Base-by-base conservation (phyloP, 2,888 invertebrate genomes). In the Oeneis ivallda region DNA sequence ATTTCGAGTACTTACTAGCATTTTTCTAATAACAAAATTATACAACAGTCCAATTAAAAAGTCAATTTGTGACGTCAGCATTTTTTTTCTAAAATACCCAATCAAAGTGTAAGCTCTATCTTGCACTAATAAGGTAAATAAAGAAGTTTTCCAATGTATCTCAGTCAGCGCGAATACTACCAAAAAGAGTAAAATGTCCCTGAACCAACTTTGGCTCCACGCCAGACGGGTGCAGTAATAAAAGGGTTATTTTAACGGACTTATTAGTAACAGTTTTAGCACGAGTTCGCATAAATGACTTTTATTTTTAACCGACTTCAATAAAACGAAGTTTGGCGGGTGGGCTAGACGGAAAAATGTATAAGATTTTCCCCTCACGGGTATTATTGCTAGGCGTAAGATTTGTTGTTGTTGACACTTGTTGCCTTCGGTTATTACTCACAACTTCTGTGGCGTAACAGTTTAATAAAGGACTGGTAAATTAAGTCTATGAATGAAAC, bases 41-140 rank as follows among this genome's bases (percentile, higher is more conserved):
- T 9, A 5, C 6, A 32, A 50, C 26, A 13, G 13, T 52, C 26
- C 13, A 32, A 32, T 32, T 13, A 32, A 52, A 52, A 50, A 26
- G 13, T 3, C 32, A 32, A 7, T 11, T 49, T 17, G 50, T 11
- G 11, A 11, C 13, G 13, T 26, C 13, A 13, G 50, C 26, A 52
- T 26, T 26, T 47, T 9, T 15, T n/a, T 32, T 19, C 11, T 17
- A 37, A 10, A 34, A 53, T 6, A 10, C 17, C 54, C 17, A 54
- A 54, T 54, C 17, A 54, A 15, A 53, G 34, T 17, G 32, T 26
- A 57, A 43, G 45, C 57, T 43, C 43, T 43, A 6, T 19, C 1
- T 34, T 8, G 26, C 56, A 26, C 59, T 59, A 59, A 59, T 59
- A 59, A 47, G 47, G 47, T 37, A 47, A 59, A 59, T 47, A 59